These are phyloP conservation scores for Calliopsis andreniformis DNA, from an alignment of 1,140 invertebrate genomes.

Conservation along the genomic window DNA sequence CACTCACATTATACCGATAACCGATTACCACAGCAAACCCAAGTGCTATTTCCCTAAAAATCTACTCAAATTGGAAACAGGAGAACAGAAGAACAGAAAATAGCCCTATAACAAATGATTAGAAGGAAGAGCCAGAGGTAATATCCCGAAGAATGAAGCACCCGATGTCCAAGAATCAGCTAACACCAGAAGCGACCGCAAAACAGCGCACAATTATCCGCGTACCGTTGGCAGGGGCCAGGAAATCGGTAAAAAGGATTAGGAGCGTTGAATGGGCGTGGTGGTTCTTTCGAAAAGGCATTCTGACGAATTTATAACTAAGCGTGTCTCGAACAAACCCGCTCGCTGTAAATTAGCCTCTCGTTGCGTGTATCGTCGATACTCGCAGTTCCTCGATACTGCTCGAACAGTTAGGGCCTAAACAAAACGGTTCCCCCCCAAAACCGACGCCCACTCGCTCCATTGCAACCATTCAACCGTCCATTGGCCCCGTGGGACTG, in stretches of 20 bases:
- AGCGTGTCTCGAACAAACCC: background rate
- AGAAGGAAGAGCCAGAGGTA: background rate
- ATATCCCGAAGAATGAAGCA: background rate
- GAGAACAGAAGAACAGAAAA: no score
- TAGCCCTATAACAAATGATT: no score
- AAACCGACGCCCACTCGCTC: background rate
- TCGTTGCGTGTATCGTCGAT: no score
- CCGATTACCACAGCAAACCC: no score
- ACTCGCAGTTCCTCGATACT: background rate
- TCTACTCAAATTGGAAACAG: no score
- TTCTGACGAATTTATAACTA: constrained; percentile 19
- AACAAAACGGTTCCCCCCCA: background rate
- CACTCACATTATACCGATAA: no score
- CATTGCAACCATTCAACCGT: background rate
- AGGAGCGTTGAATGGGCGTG: background rate
- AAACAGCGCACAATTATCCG: background rate
- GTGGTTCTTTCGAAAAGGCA: background rate
- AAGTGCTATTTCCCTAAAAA: no score
- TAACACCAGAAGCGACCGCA: no score
- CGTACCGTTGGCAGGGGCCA: background rate
- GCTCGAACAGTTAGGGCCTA: fast-evolving
- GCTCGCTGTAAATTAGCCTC: background rate
- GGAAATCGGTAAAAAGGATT: background rate
- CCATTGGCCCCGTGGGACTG: background rate
- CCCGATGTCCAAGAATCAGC: background rate